Percentiles rank a stretch among this genome's conserved stretches.
Conservation (phyloP, 2,113 vertebrate species). For the Eurystomus gularis region DNA sequence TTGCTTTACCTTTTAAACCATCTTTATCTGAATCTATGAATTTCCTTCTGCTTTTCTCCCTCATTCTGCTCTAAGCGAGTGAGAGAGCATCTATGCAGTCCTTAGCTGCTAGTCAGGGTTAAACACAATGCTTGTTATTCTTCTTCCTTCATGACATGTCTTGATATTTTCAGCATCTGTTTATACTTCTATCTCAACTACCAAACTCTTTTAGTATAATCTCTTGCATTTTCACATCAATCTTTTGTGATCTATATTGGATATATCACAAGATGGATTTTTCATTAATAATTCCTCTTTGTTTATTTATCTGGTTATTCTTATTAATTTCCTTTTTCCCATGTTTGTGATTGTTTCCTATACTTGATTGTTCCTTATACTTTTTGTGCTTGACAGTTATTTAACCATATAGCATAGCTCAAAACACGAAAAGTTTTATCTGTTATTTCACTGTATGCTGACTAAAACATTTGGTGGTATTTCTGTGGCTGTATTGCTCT, state of each 20-base stretch:
- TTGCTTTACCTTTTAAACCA: not conserved
- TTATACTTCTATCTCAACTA: not conserved
- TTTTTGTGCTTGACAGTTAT: not conserved
- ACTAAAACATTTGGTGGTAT: not conserved
- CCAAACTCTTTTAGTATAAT: not conserved
- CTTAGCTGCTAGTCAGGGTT: not conserved
- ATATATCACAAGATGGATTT: not conserved
- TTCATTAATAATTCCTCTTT: not conserved
- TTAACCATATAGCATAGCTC: not conserved
- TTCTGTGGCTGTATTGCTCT: not conserved
- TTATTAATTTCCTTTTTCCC: not conserved
- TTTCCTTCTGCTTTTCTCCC: not conserved
- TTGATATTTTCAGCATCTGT: not conserved
- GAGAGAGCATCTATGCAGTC: accelerated
- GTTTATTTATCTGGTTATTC: not conserved
- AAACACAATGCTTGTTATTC: not conserved
- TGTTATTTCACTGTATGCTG: not conserved
- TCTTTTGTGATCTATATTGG: not conserved
- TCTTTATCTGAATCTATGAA: not conserved
- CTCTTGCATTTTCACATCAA: not conserved
- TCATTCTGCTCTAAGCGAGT: not conserved
- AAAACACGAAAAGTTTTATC: not conserved
- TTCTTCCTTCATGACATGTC: not conserved
- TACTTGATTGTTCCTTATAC: not conserved
- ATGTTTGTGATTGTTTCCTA: not conserved